Percentiles rank a stretch among this genome's conserved stretches.
These are phyloP conservation scores for Cephus pulcher DNA, from an alignment of 2,888 invertebrate genomes.

Conservation along the genomic window DNA sequence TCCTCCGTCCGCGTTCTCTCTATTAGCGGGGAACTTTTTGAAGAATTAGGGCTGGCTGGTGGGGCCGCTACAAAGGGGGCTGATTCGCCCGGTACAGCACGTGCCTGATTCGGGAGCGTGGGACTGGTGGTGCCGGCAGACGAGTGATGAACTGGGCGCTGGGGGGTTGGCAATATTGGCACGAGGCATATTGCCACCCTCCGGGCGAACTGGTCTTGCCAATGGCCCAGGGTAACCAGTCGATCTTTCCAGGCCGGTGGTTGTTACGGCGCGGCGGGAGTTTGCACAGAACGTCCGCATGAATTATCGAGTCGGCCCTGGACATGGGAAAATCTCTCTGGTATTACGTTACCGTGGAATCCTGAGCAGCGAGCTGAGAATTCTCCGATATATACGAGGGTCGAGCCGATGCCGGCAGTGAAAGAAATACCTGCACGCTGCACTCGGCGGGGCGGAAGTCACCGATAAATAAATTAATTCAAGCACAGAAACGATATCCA, in stretches of 20 bases:
- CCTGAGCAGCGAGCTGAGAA: not conserved
- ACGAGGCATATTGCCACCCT: constrained; percentile 60
- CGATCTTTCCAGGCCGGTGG: constrained; percentile 42
- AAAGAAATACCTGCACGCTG: constrained; percentile 4
- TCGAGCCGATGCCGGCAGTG: not conserved
- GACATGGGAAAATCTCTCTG: constrained; percentile 7
- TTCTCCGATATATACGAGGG: not conserved
- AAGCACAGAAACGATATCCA: constrained; percentile 7
- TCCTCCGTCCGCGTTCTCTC: not conserved
- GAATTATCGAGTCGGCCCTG: constrained; percentile 38
- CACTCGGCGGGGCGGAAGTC: not conserved
- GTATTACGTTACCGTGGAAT: constrained; percentile 6
- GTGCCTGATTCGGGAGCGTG: constrained; percentile 49
- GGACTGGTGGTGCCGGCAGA: constrained; percentile 49
- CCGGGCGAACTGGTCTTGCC: not conserved
- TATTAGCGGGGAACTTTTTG: constrained; percentile 31
- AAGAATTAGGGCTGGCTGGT: constrained; percentile 38
- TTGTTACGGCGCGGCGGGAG: constrained; percentile 22
- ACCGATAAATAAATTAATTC: constrained; percentile 34
- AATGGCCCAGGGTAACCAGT: constrained; percentile 19
- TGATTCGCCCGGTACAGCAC: constrained; percentile 31
- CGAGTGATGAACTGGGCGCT: constrained; percentile 9
- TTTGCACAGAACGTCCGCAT: constrained; percentile 41
- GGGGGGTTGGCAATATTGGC: constrained; percentile 55
- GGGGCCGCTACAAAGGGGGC: not conserved